Base-by-base conservation (phyloP, 1,140 invertebrate genomes). In the Mercenaria mercenaria region DNA sequence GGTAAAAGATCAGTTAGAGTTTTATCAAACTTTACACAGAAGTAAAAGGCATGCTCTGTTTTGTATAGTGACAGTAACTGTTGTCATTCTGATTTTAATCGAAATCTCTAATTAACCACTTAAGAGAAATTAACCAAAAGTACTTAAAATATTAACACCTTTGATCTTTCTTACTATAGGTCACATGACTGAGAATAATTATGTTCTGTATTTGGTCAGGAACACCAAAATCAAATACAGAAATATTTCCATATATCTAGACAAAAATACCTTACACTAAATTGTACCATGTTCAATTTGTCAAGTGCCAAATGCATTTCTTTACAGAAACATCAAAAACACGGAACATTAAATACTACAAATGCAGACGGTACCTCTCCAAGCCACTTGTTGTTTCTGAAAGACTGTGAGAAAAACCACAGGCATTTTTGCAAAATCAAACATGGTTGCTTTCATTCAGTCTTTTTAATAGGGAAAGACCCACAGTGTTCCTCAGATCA, bases 31-130 rank as follows among this genome's bases (percentile, higher is more conserved):
- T 52, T 79, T n/a, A 56, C 8, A 52, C 20, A 43, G n/a, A 50
- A 56, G 13, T 37, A 56, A 56, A 50, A 52, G 43, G 34, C 6
- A 8, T 37, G 13, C 47, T n/a, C 26, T 43, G 74, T 79, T 56
- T 56, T 37, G 23, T 56, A 32, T 6, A 56, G 32, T 32, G 50
- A 23, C 76, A 56, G 29, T 32, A 32, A 23, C 76, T 34, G 29
- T 79, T 79, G 50, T 52, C 76, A 79, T 59, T 34, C 20, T 34
- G 50, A 79, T 79, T 56, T 56, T 79, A 79, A 56, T 79, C 18
- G 47, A 79, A 79, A 79, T 79, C 47, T 37, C 29, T 79, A 79
- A 79, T 79, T 79, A 79, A 79, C 76, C 43, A 37, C 67, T 72
- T n/a, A 2, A 72, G 3, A 72, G 39, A 72, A 72, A 39, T 72